Conservation (phyloP, 2,797 vertebrate genomes). For the Anabacerthia variegaticeps region DNA sequence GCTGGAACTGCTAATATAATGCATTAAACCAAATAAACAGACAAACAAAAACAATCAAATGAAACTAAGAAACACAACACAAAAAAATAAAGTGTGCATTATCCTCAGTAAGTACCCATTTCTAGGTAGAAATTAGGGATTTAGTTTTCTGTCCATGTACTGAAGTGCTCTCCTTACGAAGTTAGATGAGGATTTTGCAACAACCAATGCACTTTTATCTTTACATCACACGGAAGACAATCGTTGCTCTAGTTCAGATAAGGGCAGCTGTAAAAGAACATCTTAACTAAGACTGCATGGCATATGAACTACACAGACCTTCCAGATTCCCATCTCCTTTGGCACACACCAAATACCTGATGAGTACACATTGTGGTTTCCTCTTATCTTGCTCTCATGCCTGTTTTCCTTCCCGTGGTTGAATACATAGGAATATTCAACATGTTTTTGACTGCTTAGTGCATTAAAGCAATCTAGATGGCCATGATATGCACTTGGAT, state of each 20-base stretch:
- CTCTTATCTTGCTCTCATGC: neutral
- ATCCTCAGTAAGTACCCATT: neutral
- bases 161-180: neutral
- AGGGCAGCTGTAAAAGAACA: rapidly evolving
- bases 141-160: neutral
- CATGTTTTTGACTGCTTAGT: neutral
- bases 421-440: neutral
- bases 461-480: neutral
- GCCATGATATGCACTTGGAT: neutral
- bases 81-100: neutral
- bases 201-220: neutral
- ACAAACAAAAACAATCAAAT: neutral
- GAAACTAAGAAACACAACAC: neutral
- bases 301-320: neutral
- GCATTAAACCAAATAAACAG: neutral
- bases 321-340: neutral
- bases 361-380: neutral
- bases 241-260: neutral
- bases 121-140: neutral
- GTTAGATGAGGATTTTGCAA: neutral
- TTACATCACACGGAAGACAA: neutral
- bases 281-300: neutral
- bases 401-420: neutral
- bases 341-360: neutral
- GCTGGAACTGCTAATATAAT: neutral